A percentile compares a stretch with the other conserved stretches of the same genome.
These are phyloP conservation scores for Peromyscus eremicus DNA, from an alignment of 2,797 vertebrate genomes.

Conservation along the genomic window DNA sequence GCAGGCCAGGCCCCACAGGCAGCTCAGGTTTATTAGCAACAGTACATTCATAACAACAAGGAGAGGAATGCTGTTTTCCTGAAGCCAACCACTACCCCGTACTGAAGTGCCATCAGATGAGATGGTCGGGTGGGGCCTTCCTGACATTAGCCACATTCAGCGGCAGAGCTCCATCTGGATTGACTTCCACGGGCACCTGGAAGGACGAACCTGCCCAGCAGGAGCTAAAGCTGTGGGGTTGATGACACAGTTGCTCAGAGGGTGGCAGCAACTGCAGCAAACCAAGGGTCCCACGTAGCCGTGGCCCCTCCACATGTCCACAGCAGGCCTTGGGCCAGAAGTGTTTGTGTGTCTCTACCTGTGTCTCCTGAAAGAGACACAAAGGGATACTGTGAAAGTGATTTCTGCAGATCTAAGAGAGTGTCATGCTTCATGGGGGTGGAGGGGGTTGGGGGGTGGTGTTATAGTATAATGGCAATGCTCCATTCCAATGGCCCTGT, in stretches of 20 bases:
- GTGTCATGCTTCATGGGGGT: fast-evolving
- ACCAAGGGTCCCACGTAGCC: background rate
- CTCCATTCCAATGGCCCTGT: background rate
- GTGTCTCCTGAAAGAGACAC: background rate
- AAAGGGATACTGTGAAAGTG: too few relatives aligned
- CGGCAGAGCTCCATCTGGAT: background rate
- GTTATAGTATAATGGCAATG: too few relatives aligned
- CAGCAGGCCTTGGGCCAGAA: fast-evolving
- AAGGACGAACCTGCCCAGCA: background rate
- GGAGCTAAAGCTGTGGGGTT: fast-evolving
- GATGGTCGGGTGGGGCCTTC: background rate
- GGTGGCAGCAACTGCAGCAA: fast-evolving
- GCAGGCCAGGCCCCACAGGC: background rate
- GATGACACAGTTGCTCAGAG: fast-evolving
- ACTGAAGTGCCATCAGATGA: background rate
- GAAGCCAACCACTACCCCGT: background rate
- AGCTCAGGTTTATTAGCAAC: fast-evolving
- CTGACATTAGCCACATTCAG: background rate
- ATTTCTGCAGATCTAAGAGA: background rate
- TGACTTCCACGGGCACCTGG: fast-evolving
- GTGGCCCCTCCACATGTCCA: fast-evolving
- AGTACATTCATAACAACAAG: background rate
- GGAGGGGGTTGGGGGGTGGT: too few relatives aligned
- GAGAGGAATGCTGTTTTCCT: background rate
- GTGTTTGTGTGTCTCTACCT: fast-evolving